These are phyloP conservation scores for Arion vulgaris DNA, from an alignment of 1,140 invertebrate genomes.

Conservation along the genomic window DNA sequence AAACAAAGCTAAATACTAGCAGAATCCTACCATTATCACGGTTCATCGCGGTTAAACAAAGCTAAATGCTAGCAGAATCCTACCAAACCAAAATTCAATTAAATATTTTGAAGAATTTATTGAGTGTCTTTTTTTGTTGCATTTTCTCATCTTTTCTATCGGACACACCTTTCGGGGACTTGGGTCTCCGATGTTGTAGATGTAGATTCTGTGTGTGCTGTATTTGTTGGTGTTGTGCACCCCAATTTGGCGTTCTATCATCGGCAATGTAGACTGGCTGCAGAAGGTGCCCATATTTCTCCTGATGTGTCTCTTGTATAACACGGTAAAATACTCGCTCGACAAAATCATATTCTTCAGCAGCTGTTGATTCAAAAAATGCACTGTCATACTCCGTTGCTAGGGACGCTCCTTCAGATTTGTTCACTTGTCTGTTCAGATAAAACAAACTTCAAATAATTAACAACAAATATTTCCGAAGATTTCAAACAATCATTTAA, in stretches of 20 bases:
- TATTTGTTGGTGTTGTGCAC: background rate
- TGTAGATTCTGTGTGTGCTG: slow-evolving; percentile 21
- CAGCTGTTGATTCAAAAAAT: slow-evolving; percentile 71
- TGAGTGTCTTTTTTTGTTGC: slow-evolving; percentile 66
- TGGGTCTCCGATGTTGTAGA: slow-evolving; percentile 52
- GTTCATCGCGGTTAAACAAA: no score
- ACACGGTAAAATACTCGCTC: slow-evolving; percentile 69
- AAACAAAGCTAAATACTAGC: no score
- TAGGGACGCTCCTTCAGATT: slow-evolving; percentile 64
- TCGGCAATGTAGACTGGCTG: slow-evolving; percentile 67
- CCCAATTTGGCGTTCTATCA: slow-evolving; percentile 50
- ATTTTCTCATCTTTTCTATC: slow-evolving; percentile 64
- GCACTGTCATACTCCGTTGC: slow-evolving; percentile 65
- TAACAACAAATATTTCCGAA: background rate
- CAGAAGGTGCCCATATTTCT: slow-evolving; percentile 61
- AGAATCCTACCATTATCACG: no score
- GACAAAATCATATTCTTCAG: slow-evolving; percentile 71
- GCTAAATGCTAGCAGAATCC: no score
- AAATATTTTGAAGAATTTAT: slow-evolving; percentile 71
- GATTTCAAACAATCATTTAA: no score
- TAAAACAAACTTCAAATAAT: background rate
- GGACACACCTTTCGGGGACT: slow-evolving; percentile 53
- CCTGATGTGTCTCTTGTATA: slow-evolving; percentile 64
- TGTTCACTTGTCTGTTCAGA: slow-evolving; percentile 69
- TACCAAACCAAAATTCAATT: no score